Conservation (phyloP, 2,888 invertebrate genomes). For the Pheosia gnoma region DNA sequence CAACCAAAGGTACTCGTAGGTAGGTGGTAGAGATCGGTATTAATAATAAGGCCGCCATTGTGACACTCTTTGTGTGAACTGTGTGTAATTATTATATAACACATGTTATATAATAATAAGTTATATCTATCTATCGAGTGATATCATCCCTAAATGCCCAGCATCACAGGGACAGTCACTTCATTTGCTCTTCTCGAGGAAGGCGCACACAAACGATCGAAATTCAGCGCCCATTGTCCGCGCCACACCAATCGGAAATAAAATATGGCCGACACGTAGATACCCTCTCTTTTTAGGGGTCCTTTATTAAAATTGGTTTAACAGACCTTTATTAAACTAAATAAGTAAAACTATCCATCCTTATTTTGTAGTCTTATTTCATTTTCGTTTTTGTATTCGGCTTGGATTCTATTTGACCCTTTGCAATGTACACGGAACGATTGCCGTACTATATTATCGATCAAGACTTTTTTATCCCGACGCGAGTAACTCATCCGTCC, state of each 20-base stretch:
- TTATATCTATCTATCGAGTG: not conserved
- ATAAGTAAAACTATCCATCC: too few relatives aligned
- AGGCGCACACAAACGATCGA: not conserved
- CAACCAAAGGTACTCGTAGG: too few relatives aligned
- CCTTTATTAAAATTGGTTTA: not conserved
- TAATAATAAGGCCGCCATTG: not conserved
- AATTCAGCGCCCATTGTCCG: conserved; percentile 3
- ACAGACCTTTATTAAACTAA: too few relatives aligned
- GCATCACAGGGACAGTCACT: not conserved
- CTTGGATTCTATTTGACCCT: too few relatives aligned
- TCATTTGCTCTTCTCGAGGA: conserved; percentile 2
- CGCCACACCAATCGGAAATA: conserved; percentile 4
- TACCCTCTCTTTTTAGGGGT: not conserved
- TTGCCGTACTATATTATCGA: too few relatives aligned
- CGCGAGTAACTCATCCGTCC: too few relatives aligned
- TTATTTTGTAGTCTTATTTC: too few relatives aligned
- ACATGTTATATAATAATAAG: not conserved
- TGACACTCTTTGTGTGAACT: not conserved
- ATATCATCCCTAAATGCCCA: not conserved
- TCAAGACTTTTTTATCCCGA: too few relatives aligned
- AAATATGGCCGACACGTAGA: conserved; percentile 7
- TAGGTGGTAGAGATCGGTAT: too few relatives aligned
- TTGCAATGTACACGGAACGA: too few relatives aligned
- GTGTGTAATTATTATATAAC: not conserved
- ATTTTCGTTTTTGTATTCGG: too few relatives aligned